Conservation (phyloP, 2,113 vertebrate species). For the Enhydra lutris region DNA sequence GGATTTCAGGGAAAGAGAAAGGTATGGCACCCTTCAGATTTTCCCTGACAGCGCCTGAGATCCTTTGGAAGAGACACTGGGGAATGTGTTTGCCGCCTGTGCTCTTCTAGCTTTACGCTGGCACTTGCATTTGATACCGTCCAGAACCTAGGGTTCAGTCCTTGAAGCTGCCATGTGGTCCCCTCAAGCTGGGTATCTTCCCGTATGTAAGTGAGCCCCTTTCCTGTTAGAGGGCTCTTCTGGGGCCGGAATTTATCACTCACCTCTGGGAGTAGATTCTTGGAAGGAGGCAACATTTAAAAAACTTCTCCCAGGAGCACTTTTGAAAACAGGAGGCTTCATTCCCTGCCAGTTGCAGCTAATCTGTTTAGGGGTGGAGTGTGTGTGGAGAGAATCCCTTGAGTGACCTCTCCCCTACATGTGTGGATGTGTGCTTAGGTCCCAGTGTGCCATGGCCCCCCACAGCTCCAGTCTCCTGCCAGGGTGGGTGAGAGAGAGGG, state of each 20-base stretch:
- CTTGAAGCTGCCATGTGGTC: neutral
- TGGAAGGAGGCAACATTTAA: neutral
- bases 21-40: neutral
- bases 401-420: neutral
- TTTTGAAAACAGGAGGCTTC: neutral
- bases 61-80: neutral
- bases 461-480: neutral
- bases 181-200: neutral
- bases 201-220: neutral
- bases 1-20: neutral
- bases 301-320: neutral
- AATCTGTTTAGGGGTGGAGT: neutral
- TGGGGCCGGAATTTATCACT: neutral
- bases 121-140: neutral
- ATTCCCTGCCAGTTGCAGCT: neutral
- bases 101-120: neutral
- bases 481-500: neutral
- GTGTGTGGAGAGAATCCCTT: neutral
- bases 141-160: neutral
- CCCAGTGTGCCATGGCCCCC: neutral
- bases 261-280: slow-evolving; percentile 3
- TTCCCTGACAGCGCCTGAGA: neutral
- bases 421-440: neutral
- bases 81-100: neutral
- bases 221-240: neutral